phyloP scores from a whole-genome alignment of 2,797 vertebrate species.

The Pempheris klunzingeri region DNA sequence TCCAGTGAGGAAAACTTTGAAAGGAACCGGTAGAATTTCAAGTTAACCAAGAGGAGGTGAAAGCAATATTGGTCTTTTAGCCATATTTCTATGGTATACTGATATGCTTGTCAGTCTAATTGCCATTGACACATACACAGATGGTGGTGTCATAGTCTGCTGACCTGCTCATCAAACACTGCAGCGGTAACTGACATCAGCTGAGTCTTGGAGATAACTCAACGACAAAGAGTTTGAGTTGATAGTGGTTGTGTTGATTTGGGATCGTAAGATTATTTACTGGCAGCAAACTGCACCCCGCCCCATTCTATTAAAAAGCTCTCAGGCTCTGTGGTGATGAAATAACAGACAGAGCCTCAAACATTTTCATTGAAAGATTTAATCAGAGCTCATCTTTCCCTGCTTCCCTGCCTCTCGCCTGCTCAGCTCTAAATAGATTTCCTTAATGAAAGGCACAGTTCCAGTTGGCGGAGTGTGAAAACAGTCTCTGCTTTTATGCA shows the following conservation, averaged over 20 bases:
- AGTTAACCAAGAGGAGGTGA: constrained; percentile 3
- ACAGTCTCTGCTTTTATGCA: constrained; percentile 68
- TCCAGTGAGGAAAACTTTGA: neutral
- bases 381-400: constrained; percentile 71
- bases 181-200: constrained; percentile 63
- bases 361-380: constrained; percentile 70
- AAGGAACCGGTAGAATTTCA: constrained; percentile 6
- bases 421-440: constrained; percentile 79
- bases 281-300: constrained; percentile 4
- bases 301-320: constrained; percentile 20
- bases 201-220: constrained; percentile 54
- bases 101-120: constrained; percentile 65
- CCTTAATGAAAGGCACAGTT: constrained; percentile 81
- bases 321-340: constrained; percentile 26
- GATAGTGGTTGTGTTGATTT: constrained; percentile 37
- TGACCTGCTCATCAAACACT: constrained; percentile 60
- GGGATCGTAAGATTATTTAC: constrained; percentile 17
- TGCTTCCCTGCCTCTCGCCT: constrained; percentile 37
- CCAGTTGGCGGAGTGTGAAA: constrained; percentile 82
- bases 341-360: constrained; percentile 55
- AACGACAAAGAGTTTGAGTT: constrained; percentile 15
- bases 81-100: constrained; percentile 11
- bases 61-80: constrained; percentile 16
- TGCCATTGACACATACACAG: constrained; percentile 64
- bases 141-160: constrained; percentile 69